Conservation (phyloP, 2,113 vertebrate genomes). For the Charina bottae region DNA sequence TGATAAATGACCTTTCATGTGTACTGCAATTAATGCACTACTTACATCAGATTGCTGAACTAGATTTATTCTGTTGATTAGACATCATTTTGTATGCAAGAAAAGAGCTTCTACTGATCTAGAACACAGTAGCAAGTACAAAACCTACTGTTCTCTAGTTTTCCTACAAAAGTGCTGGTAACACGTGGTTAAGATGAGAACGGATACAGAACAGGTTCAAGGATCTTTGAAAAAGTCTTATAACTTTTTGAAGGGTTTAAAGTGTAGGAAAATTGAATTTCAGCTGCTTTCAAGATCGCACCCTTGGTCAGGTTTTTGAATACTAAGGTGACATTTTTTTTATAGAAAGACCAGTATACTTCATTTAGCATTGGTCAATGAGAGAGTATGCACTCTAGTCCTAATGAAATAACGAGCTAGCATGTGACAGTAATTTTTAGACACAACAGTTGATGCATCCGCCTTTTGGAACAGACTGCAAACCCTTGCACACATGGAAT, state of each 20-base stretch:
- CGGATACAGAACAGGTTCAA: neutral
- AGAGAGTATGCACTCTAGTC: neutral
- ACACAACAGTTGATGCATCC: neutral
- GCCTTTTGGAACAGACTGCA: conserved; percentile 4
- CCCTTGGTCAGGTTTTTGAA: neutral
- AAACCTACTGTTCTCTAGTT: neutral
- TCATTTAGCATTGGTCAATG: conserved; percentile 7
- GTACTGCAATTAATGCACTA: neutral
- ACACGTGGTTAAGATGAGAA: neutral
- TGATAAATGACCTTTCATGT: neutral
- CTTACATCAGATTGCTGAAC: neutral
- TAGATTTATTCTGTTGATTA: neutral
- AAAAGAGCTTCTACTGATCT: neutral
- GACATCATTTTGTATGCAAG: neutral
- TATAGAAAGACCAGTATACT: neutral
- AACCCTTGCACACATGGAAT: conserved; percentile 1
- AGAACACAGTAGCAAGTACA: neutral
- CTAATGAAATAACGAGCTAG: conserved; percentile 4
- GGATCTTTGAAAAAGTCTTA: neutral
- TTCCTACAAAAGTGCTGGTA: neutral
- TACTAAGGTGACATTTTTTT: neutral
- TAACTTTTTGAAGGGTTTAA: neutral
- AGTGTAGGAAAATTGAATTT: neutral
- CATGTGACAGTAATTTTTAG: conserved; percentile 2
- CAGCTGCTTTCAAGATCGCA: conserved; percentile 2